Percentiles rank a stretch among this genome's conserved stretches.
Evolutionary conservation across 1,140 invertebrate genomes (phyloP).

Genomic region (Capitella teleta): DNA sequence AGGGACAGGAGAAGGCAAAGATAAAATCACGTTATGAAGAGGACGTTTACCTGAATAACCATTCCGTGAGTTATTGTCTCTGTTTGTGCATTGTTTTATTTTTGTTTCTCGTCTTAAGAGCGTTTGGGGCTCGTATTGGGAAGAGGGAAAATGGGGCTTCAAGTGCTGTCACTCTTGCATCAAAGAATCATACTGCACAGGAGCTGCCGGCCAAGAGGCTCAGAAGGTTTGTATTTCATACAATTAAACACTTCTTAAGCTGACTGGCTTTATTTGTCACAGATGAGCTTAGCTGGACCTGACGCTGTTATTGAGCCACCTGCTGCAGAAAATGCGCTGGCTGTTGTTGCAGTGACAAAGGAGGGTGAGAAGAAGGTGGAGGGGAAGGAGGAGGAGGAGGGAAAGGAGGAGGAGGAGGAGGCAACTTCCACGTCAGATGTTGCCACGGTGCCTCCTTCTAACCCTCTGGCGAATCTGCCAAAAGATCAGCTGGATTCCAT

Average conservation of each 20-base stretch:
- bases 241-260: no score
- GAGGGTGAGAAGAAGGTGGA: conserved; percentile 50
- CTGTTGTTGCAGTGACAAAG: conserved; percentile 38
- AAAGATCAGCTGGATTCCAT: no score
- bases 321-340: background rate
- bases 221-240: no score
- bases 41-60: conserved; percentile 84
- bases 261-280: background rate
- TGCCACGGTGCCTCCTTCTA: no score
- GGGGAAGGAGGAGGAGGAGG: conserved; percentile 44
- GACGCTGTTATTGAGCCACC: background rate
- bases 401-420: conserved; percentile 34
- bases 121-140: conserved; percentile 94
- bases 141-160: conserved; percentile 83
- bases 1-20: conserved; percentile 75
- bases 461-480: no score
- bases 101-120: conserved; percentile 36
- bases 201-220: conserved; percentile 34
- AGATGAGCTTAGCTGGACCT: background rate
- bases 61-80: conserved; percentile 49
- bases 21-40: conserved; percentile 89
- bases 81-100: background rate
- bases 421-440: no score
- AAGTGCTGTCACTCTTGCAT: conserved; percentile 90
- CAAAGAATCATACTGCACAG: conserved; percentile 65